Conservation (phyloP, 2,113 vertebrate genomes). For the Petromus typicus region DNA sequence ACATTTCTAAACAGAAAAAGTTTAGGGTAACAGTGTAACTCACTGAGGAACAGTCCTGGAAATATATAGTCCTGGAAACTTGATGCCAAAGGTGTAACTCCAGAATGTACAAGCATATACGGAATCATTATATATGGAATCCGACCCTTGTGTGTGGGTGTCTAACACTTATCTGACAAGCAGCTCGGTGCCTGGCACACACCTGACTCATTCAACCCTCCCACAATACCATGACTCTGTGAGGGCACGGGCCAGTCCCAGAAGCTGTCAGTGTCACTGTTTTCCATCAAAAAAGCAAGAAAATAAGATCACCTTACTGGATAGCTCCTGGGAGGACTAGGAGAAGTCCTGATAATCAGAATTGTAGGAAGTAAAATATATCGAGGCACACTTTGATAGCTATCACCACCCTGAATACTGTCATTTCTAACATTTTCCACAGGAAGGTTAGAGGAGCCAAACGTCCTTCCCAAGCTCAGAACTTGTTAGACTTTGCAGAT, state of each 20-base stretch:
- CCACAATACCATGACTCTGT: rapidly evolving
- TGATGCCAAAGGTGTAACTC: background rate
- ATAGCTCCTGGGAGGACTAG: background rate
- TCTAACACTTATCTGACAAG: background rate
- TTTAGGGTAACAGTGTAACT: background rate
- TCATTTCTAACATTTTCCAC: background rate
- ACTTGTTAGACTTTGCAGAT: rapidly evolving
- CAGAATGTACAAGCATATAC: background rate
- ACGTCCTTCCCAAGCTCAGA: no score
- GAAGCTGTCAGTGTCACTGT: background rate
- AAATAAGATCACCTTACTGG: background rate
- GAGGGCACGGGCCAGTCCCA: background rate
- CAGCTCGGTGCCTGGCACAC: no score
- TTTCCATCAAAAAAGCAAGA: background rate
- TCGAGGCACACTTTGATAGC: rapidly evolving
- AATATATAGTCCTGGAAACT: background rate
- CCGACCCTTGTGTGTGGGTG: background rate
- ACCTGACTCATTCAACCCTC: background rate
- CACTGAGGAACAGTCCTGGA: background rate
- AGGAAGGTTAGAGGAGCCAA: no score
- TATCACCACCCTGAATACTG: background rate
- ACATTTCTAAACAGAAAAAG: background rate
- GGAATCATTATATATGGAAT: no score
- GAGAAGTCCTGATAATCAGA: background rate
- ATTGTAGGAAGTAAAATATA: rapidly evolving